Evolutionary conservation across 2,113 vertebrate species (phyloP).

Genomic region (Cricetomys ansorgei): DNA sequence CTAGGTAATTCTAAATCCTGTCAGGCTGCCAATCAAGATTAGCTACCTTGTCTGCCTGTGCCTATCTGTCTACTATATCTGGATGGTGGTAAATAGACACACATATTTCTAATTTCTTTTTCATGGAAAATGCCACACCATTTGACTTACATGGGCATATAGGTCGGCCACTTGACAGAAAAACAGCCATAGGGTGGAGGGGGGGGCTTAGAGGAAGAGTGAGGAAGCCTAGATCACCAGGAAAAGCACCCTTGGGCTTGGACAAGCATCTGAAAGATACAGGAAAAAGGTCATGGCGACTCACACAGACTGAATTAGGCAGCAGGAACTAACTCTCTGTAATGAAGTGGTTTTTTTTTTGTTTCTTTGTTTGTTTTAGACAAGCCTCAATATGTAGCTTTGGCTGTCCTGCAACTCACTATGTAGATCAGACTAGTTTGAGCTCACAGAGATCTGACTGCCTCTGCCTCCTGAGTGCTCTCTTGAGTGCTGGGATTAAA

Average conservation of each 20-base stretch:
- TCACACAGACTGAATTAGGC: not conserved
- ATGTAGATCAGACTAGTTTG: not conserved
- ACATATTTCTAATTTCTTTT: not conserved
- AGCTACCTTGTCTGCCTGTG: not conserved
- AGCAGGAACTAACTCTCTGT: not conserved
- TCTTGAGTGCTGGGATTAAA: not conserved
- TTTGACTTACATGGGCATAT: not conserved
- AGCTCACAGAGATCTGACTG: not conserved
- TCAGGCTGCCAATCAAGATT: not conserved
- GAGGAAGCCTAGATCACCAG: too few relatives aligned
- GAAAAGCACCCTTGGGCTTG: not conserved
- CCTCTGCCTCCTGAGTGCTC: not conserved
- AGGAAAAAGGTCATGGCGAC: not conserved
- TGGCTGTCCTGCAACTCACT: not conserved
- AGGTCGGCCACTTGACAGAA: not conserved
- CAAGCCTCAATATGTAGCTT: not conserved
- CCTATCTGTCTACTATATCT: not conserved
- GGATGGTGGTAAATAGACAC: not conserved
- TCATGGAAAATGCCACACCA: not conserved
- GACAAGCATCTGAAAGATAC: not conserved
- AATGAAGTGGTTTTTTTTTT: not conserved
- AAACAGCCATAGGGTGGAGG: not conserved
- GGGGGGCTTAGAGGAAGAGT: not conserved
- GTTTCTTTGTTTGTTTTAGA: not conserved
- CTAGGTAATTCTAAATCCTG: not conserved